phyloP scores from a whole-genome alignment of 2,888 invertebrate genomes.

The Ophion obscuratus region DNA sequence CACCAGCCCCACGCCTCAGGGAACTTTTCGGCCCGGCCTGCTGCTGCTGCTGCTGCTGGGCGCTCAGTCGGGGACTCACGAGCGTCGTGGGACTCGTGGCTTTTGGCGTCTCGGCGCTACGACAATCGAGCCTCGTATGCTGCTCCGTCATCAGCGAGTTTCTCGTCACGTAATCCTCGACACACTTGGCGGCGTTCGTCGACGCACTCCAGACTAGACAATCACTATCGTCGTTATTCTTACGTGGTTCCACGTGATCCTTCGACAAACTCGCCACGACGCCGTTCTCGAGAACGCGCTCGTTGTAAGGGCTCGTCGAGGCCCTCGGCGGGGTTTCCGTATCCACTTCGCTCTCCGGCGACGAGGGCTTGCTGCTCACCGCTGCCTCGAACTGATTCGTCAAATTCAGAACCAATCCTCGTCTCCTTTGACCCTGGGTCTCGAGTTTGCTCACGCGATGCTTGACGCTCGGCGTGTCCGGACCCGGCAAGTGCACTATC shows the following conservation, averaged over 20 bases:
- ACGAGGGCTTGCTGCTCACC: conserved; percentile 82
- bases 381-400: conserved; percentile 86
- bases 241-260: background rate
- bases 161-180: conserved; percentile 66
- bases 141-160: conserved; percentile 38
- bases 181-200: conserved; percentile 79
- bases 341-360: conserved; percentile 78
- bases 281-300: conserved; percentile 68
- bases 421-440: conserved; percentile 84
- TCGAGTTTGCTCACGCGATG: conserved; percentile 91
- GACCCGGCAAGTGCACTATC: conserved; percentile 92
- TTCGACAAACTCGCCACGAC: conserved; percentile 16
- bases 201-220: conserved; percentile 85
- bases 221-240: conserved; percentile 79
- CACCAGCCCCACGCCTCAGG: conserved; percentile 77
- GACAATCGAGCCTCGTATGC: conserved; percentile 53
- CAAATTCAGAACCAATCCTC: conserved; percentile 86
- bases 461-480: conserved; percentile 85
- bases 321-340: conserved; percentile 66
- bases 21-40: conserved; percentile 53
- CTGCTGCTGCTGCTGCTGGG: conserved; percentile 27
- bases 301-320: conserved; percentile 60
- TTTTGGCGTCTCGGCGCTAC: conserved; percentile 44
- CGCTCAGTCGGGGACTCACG: conserved; percentile 50
- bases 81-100: conserved; percentile 44